Evolutionary conservation across 2,888 invertebrate genomes (phyloP).

Genomic region (Altica lythri): DNA sequence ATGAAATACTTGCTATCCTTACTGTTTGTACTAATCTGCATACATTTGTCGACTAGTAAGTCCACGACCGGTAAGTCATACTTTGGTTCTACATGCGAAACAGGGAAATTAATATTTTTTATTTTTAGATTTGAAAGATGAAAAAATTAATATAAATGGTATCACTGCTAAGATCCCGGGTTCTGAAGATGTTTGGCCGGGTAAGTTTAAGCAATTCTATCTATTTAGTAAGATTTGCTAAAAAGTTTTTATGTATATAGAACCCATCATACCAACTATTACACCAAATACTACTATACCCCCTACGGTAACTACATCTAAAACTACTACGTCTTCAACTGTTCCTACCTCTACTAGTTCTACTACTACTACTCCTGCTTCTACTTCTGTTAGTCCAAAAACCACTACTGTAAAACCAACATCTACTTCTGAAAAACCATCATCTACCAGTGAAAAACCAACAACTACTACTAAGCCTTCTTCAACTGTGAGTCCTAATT

Average conservation of each 20-base stretch:
- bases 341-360: slow-evolving; percentile 27
- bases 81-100: no score
- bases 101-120: neutral
- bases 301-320: slow-evolving; percentile 28
- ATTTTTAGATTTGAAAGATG: neutral
- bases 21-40: slow-evolving; percentile 14
- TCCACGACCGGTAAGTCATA: no score
- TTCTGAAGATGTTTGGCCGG: neutral
- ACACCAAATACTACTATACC: neutral
- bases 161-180: neutral
- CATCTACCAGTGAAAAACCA: no score
- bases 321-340: slow-evolving; percentile 31
- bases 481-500: slow-evolving; percentile 23
- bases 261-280: neutral
- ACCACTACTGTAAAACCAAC: slow-evolving; percentile 34
- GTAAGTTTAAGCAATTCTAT: neutral
- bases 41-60: neutral
- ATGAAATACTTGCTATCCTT: slow-evolving; percentile 23
- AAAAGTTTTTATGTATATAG: no score
- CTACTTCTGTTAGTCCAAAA: slow-evolving; percentile 25
- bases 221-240: no score
- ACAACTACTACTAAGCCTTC: no score
- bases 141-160: neutral
- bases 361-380: slow-evolving; percentile 29
- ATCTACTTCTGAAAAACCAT: no score